A percentile compares a stretch with the other conserved stretches of the same genome.
phyloP scores from a whole-genome alignment of 1,140 invertebrate species.

The Cydia amplana region DNA sequence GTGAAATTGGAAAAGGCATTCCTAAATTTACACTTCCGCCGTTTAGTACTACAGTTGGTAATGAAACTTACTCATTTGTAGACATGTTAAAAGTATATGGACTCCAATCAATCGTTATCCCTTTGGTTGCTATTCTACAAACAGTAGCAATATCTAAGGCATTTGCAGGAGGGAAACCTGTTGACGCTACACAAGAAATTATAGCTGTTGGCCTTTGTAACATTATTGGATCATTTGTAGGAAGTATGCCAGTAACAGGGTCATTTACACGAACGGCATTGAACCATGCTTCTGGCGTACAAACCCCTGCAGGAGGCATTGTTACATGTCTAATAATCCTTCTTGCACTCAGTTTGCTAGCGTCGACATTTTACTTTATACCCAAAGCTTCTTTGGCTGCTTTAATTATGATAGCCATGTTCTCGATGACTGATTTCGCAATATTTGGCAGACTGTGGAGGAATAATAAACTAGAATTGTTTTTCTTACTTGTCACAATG shows the following conservation, averaged over 20 bases:
- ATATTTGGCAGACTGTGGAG: slow-evolving; percentile 59
- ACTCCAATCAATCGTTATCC: slow-evolving; percentile 84
- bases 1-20: slow-evolving; percentile 82
- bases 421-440: slow-evolving; percentile 62
- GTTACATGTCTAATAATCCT: slow-evolving; percentile 77
- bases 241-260: slow-evolving; percentile 93
- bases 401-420: slow-evolving; percentile 71
- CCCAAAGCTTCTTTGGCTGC: slow-evolving; percentile 70
- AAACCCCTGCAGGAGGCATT: slow-evolving; percentile 91
- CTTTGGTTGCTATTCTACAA: slow-evolving; percentile 89
- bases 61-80: slow-evolving; percentile 79
- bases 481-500: slow-evolving; percentile 53
- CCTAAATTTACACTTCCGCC: slow-evolving; percentile 83
- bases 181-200: slow-evolving; percentile 92
- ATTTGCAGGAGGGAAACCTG: slow-evolving; percentile 78
- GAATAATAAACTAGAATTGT: slow-evolving; percentile 60
- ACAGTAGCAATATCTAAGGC: slow-evolving; percentile 92
- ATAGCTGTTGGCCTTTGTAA: slow-evolving; percentile 91
- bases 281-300: slow-evolving; percentile 94
- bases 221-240: slow-evolving; percentile 90
- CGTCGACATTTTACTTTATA: slow-evolving; percentile 72
- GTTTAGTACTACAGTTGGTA: slow-evolving; percentile 80
- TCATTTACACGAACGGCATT: slow-evolving; percentile 94
- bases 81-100: slow-evolving; percentile 83
- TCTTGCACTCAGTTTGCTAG: slow-evolving; percentile 61